Conservation (phyloP, 2,888 invertebrate species). For the Lagria hirta region DNA sequence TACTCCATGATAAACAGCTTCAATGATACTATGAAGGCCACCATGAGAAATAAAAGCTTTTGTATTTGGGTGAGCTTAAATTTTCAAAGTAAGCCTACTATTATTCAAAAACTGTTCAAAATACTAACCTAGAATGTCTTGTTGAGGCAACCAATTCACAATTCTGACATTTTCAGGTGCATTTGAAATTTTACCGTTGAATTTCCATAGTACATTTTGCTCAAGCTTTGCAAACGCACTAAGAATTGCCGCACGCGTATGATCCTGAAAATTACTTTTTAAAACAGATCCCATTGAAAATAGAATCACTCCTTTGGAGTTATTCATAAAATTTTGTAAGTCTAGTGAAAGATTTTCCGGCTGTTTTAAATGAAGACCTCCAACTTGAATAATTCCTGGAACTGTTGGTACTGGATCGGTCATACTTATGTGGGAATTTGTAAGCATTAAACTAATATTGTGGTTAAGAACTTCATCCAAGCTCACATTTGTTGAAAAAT, state of each 20-base stretch:
- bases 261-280: slow-evolving; percentile 56
- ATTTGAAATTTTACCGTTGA: slow-evolving; percentile 51
- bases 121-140: slow-evolving; percentile 26
- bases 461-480: no score
- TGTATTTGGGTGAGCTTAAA: slow-evolving; percentile 57
- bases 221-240: slow-evolving; percentile 61
- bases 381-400: slow-evolving; percentile 60
- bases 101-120: neutral
- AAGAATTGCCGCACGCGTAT: slow-evolving; percentile 57
- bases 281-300: slow-evolving; percentile 64
- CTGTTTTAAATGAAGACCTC: slow-evolving; percentile 55
- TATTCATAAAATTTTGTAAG: slow-evolving; percentile 57
- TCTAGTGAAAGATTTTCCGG: slow-evolving; percentile 47
- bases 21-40: slow-evolving; percentile 59
- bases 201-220: slow-evolving; percentile 57
- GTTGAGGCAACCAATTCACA: slow-evolving; percentile 45
- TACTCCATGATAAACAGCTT: slow-evolving; percentile 56
- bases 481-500: no score
- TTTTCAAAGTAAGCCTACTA: neutral
- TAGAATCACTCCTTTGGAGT: slow-evolving; percentile 58
- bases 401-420: slow-evolving; percentile 55
- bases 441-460: slow-evolving; percentile 35
- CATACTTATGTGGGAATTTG: slow-evolving; percentile 56
- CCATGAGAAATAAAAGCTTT: slow-evolving; percentile 61
- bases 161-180: slow-evolving; percentile 52